A percentile compares a stretch with the other conserved stretches of the same genome.
These are phyloP conservation scores for Philypnodon macrostomus DNA, from an alignment of 2,797 vertebrate species.

Conservation along the genomic window DNA sequence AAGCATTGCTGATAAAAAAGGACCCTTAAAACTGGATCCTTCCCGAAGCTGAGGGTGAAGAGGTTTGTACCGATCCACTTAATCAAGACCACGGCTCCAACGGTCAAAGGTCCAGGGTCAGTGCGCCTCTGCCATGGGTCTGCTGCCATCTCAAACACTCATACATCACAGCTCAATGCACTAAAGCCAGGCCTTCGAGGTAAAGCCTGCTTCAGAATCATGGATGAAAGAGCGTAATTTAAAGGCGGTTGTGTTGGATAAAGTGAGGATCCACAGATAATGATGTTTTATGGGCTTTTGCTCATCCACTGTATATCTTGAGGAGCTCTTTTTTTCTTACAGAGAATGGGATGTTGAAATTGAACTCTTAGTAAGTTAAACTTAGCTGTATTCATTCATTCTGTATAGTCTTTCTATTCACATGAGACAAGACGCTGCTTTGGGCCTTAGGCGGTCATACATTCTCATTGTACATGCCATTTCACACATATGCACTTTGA, in stretches of 20 bases:
- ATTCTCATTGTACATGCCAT: no score
- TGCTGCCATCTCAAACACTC: slow-evolving; percentile 35
- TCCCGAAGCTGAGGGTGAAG: slow-evolving; percentile 9
- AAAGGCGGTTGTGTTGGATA: slow-evolving; percentile 4
- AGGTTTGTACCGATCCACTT: slow-evolving; percentile 27
- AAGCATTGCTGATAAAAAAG: slow-evolving; percentile 29
- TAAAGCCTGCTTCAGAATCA: slow-evolving; percentile 22
- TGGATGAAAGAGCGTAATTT: slow-evolving; percentile 34
- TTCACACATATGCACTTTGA: no score
- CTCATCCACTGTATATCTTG: no score
- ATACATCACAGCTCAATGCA: slow-evolving; percentile 8
- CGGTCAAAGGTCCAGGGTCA: slow-evolving; percentile 39
- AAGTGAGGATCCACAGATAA: slow-evolving; percentile 22
- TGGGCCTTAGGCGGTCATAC: no score
- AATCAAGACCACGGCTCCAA: slow-evolving; percentile 39
- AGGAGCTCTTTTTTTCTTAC: no score
- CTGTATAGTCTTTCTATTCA: no score
- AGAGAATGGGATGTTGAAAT: no score
- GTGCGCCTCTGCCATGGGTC: slow-evolving; percentile 44
- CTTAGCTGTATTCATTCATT: no score
- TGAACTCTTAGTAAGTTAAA: no score
- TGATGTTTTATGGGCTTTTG: slow-evolving; percentile 19
- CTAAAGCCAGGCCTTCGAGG: slow-evolving; percentile 8
- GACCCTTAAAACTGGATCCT: slow-evolving; percentile 21
- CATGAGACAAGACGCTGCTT: no score